Base-by-base conservation (phyloP, 2,888 invertebrate genomes). In the Ernsta delagoae region DNA sequence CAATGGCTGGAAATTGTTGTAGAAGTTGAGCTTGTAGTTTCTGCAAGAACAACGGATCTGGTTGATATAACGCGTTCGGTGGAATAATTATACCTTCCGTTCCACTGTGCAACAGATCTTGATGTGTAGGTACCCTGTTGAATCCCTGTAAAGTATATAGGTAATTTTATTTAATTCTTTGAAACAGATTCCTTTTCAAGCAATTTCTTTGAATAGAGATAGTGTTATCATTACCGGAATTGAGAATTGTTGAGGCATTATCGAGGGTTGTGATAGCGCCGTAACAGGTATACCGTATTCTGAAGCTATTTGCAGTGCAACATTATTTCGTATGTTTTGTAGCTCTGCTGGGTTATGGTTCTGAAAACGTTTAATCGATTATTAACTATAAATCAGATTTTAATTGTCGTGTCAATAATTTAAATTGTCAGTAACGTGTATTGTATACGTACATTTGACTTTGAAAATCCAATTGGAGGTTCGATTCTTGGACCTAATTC, bases 221-320 rank as follows among this genome's bases (percentile, higher is more conserved):
- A 16, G 16, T 16, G 16, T 16, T 16, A 1, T 16, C 16, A 16
- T 41, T 63, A 89, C 90, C 83, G 89, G 91, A 43, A 89, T 71
- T 5, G 87, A 80, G 70, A 86, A 88, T 63, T 88, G 87, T 65
- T 89, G 90, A 5, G 86, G 87, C 8, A 77, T 64, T 1, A 79
- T 85, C 5, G 88, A 80, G 9, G 82, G 75, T 72, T 88, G 85
- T 31, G 90, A 87, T 66, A 94, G 75, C 64, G 90, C 73, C 82
- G 90, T 71, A 75, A 93, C 82, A 82, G 94, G 78, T 77, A 93
- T 75, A 75, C 94, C 78, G 65, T 84, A 88, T 41, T 90, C 90
- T 0, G 87, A 78, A 4, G 94, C 89, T 4, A 94, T 83, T 75
- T 94, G 93, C 9, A 90, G 78, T 1, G 89, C 79, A 68, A 89